A percentile compares a stretch with the other conserved stretches of the same genome.
phyloP scores from a whole-genome alignment of 2,888 invertebrate species.

The Pyrrhosoma nymphula region DNA sequence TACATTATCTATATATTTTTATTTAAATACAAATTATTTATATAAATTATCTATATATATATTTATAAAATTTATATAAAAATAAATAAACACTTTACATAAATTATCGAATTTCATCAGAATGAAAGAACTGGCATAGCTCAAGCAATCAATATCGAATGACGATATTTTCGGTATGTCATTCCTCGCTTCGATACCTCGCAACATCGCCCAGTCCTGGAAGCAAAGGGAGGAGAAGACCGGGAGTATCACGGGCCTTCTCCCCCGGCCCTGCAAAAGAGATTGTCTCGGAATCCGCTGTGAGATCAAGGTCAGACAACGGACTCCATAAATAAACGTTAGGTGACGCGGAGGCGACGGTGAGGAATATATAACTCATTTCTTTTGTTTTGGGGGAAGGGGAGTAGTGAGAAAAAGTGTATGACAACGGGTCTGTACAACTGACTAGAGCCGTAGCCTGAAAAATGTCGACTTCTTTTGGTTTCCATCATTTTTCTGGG shows the following conservation, averaged over 20 bases:
- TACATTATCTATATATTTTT: too few relatives aligned
- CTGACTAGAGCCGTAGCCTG: neutral
- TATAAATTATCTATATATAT: too few relatives aligned
- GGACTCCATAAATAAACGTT: neutral
- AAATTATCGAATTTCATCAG: too few relatives aligned
- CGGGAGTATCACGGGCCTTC: neutral
- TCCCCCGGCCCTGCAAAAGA: neutral
- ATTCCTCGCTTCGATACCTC: too few relatives aligned
- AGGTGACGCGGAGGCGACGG: neutral
- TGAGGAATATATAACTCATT: neutral
- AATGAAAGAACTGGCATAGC: too few relatives aligned
- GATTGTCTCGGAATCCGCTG: neutral
- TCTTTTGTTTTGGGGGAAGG: neutral
- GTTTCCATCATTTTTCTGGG: too few relatives aligned
- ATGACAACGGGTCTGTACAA: neutral
- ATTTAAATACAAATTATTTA: too few relatives aligned
- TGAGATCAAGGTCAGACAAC: constrained; percentile 18
- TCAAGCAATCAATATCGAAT: too few relatives aligned
- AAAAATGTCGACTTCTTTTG: neutral
- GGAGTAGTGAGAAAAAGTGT: neutral
- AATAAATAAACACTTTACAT: too few relatives aligned
- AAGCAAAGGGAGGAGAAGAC: neutral
- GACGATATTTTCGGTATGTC: neutral
- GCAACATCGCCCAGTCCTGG: neutral
- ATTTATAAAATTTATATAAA: too few relatives aligned